Evolutionary conservation across 1,140 invertebrate species (phyloP), one percentile per base, ranked within the genome.

Genomic region (Anagrus nilaparvatae): DNA sequence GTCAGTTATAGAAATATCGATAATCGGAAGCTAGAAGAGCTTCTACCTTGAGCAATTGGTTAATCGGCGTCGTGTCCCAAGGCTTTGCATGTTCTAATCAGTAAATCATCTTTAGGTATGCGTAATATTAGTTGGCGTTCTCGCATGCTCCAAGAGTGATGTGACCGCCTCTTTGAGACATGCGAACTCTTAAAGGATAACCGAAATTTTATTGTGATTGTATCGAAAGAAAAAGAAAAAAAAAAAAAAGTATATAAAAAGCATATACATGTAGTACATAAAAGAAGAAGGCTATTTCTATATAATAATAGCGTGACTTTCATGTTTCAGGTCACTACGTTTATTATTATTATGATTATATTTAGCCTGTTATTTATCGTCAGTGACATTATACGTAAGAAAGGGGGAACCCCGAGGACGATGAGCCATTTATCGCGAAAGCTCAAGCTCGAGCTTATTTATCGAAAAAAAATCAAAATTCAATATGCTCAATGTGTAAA

Each of bases 81-180:
- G 12, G 27, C 43, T 53, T 66, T 58, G 65, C 63, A 68, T 68
- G 65, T 65, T n/a, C 65, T 65, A 66, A 68, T 68, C 65, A 65
- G 63, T 63, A 64, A 65, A 65, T 66, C 62, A 56, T 53, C 32
- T 23, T 45, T 56, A 55, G 53, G 64, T 65, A 62, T 60, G 64
- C 56, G 60, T 64, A 64, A 65, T 61, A 65, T 58, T n/a, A n/a
- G n/a, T n/a, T n/a, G n/a, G 52, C 51, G 42, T 47, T 47, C 55
- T 67, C 59, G 65, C 65, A 67, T 68, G 65, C 64, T 64, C 52
- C 51, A 59, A 66, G 62, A 68, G 60, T 65, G 65, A 68, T 68
- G 65, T 67, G 64, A 65, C 65, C 65, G 64, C 65, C 65, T 65
- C 53, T 63, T 59, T 54, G 59, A 44, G 64, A 68, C 65, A 68